Conservation (phyloP, 2,797 vertebrate species). For the Aeoliscus strigatus region DNA sequence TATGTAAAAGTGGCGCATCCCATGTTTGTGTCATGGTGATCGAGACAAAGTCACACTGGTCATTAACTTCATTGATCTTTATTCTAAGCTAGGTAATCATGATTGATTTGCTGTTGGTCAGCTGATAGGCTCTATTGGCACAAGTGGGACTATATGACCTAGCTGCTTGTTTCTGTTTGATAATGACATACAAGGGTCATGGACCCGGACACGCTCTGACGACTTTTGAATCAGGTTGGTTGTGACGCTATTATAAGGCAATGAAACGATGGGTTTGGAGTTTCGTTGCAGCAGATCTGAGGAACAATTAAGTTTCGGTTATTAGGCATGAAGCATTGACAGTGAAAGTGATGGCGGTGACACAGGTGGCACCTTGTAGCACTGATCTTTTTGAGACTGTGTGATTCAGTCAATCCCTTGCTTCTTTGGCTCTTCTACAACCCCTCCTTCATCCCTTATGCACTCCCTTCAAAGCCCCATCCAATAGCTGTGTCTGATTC, state of each 20-base stretch:
- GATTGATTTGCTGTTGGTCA: slow-evolving; percentile 44
- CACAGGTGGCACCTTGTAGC: slow-evolving; percentile 32
- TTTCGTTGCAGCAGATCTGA: slow-evolving; percentile 5
- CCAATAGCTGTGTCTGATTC: slow-evolving; percentile 56
- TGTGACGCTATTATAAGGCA: not conserved
- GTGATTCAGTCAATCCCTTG: slow-evolving; percentile 30
- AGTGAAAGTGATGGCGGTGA: slow-evolving; percentile 37
- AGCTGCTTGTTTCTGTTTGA: slow-evolving; percentile 17
- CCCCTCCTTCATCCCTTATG: slow-evolving; percentile 39
- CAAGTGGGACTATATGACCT: slow-evolving; percentile 12
- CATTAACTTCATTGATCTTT: slow-evolving; percentile 48
- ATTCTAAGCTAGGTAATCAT: slow-evolving; percentile 42
- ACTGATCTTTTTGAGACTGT: slow-evolving; percentile 23
- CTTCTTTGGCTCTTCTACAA: slow-evolving; percentile 31
- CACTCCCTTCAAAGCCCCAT: slow-evolving; percentile 31
- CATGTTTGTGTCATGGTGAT: slow-evolving; percentile 24
- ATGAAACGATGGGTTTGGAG: slow-evolving; percentile 1
- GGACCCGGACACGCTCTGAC: not conserved
- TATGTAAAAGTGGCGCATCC: not conserved
- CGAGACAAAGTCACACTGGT: slow-evolving; percentile 46
- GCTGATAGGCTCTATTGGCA: slow-evolving; percentile 36
- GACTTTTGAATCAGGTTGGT: slow-evolving; percentile 6
- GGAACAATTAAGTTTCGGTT: slow-evolving; percentile 6
- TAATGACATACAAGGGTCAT: slow-evolving; percentile 30
- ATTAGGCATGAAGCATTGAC: slow-evolving; percentile 5